Evolutionary conservation across 2,797 vertebrate species (phyloP).

Genomic region (Sandelia bainsii): DNA sequence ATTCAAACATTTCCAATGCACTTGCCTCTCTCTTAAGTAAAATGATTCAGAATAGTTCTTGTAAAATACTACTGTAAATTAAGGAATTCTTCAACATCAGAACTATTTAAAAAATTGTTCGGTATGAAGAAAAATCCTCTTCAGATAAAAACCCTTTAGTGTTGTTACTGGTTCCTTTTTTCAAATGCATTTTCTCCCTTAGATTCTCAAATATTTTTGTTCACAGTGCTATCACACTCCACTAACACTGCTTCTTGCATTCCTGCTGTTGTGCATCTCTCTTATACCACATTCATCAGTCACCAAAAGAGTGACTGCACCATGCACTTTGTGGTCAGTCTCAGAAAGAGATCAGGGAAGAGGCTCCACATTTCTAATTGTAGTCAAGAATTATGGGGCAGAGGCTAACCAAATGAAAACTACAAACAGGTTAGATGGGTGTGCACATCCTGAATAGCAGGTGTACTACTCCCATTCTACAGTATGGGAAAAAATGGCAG

Average conservation of each 20-base stretch:
- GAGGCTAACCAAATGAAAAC: neutral
- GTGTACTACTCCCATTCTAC: too few species aligned
- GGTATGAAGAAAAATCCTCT: neutral
- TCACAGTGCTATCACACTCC: conserved; percentile 5
- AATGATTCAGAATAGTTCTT: neutral
- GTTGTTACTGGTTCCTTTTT: neutral
- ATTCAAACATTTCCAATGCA: too few species aligned
- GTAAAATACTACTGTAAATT: neutral
- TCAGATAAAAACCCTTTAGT: neutral
- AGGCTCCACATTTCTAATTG: neutral
- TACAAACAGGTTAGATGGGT: neutral
- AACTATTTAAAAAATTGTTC: neutral
- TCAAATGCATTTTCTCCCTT: neutral
- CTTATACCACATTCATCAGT: conserved; percentile 2
- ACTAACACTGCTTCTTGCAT: conserved; percentile 1
- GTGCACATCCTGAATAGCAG: too few species aligned
- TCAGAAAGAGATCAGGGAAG: neutral
- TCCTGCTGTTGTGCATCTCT: neutral
- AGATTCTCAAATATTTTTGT: neutral
- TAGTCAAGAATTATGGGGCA: too few species aligned
- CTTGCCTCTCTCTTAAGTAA: too few species aligned
- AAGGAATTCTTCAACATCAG: neutral
- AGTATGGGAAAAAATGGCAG: too few species aligned
- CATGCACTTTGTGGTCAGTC: conserved; percentile 2
- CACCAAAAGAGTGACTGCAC: neutral